Evolutionary conservation across 2,888 invertebrate species (phyloP), one percentile per base, ranked within the genome.

Genomic region (Campoplex nolae): DNA sequence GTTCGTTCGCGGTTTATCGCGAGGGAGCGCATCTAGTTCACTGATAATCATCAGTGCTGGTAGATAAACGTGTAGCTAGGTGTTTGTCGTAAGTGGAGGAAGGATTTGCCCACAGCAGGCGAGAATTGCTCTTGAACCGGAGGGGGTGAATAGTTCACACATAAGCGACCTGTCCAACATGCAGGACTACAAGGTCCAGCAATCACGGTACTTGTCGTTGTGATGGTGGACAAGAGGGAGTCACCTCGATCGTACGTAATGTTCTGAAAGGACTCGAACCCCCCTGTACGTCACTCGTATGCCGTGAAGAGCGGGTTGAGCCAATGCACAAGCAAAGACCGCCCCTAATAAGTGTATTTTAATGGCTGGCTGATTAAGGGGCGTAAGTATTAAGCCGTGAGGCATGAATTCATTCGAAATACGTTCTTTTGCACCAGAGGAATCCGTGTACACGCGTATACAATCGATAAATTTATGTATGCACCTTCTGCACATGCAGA

Each of bases 181-280:
- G 56, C 79, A 83, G 85, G 87, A 85, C 83, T 28, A 45, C 38
- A 54, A 38, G 73, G 83, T 82, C 71, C 79, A 58, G 76, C 75
- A 83, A 70, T 85, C 71, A 73, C 79, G 70, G 51, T 23, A 42
- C 54, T 75, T 32, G 56, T 75, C 38, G 51, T 45, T 75, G 48
- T 79, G 67, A 79, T 79, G 68, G 79, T 68, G 82, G 76, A 87
- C 77, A 75, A 84, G 58, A 88, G 89, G 89, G 89, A 89, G 89
- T 89, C 89, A 89, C 87, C 89, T 89, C 89, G 89, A 88, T 89
- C 89, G 89, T 82, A 89, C 89, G 86, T 89, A 89, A 89, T 89
- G 84, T 87, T 75, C 85, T 89, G 87, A 89, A 89, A 89, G 89
- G 89, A 89, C 89, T 86, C 67, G 77, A 79, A 71, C 82, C 82